These are phyloP conservation scores for Xestia xanthographa DNA, from an alignment of 2,888 invertebrate genomes.

Conservation along the genomic window DNA sequence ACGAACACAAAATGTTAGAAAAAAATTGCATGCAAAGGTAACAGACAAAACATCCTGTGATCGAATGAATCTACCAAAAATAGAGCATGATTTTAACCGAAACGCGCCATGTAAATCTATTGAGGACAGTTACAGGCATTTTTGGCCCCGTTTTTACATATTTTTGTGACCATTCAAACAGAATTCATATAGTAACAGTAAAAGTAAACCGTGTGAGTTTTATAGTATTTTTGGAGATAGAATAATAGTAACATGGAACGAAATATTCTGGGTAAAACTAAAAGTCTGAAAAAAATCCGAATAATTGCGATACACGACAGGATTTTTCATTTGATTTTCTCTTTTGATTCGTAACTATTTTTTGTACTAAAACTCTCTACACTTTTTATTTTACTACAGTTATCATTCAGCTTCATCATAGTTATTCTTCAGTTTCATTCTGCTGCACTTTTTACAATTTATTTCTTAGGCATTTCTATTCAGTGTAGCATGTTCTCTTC, in stretches of 20 bases:
- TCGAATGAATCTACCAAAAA: slow-evolving; percentile 41
- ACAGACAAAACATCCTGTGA: slow-evolving; percentile 32
- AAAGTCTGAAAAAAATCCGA: not conserved
- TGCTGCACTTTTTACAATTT: not conserved
- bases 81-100: slow-evolving; percentile 38
- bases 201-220: slow-evolving; percentile 23
- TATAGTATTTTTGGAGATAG: slow-evolving; percentile 4
- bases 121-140: slow-evolving; percentile 39
- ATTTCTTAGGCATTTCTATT: not conserved
- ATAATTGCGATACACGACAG: not conserved
- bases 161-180: slow-evolving; percentile 38
- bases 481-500: not conserved
- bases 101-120: slow-evolving; percentile 49
- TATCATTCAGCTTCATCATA: too few relatives aligned
- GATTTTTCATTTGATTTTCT: not conserved
- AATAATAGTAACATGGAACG: slow-evolving; percentile 2
- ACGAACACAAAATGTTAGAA: slow-evolving; percentile 27
- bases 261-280: not conserved
- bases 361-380: not conserved
- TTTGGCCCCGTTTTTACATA: slow-evolving; percentile 26
- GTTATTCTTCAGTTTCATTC: not conserved
- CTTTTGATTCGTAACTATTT: not conserved
- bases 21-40: slow-evolving; percentile 38
- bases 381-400: not conserved
- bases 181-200: slow-evolving; percentile 31